A percentile compares a stretch with the other conserved stretches of the same genome.
These are phyloP conservation scores for Agrypnus murinus DNA, from an alignment of 2,888 invertebrate species.

Conservation along the genomic window DNA sequence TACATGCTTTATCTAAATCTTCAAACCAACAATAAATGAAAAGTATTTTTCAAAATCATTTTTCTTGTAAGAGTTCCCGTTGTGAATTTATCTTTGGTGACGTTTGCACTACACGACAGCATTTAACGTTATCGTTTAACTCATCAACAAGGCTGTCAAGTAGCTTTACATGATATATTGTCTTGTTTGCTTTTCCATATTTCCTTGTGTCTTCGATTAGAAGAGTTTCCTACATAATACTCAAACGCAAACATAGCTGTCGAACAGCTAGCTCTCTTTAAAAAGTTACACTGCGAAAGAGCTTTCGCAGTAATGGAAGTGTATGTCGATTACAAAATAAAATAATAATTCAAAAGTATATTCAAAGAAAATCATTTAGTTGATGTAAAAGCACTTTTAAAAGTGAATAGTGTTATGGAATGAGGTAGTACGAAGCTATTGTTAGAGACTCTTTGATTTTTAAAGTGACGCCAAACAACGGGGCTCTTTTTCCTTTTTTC, in stretches of 20 bases:
- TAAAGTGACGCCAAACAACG: background rate
- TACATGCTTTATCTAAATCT: conserved; percentile 14
- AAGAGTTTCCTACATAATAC: background rate
- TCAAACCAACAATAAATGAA: conserved; percentile 9
- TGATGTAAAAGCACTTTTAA: conserved; percentile 8
- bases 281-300: background rate
- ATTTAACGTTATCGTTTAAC: conserved; percentile 39
- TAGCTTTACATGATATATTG: conserved; percentile 27
- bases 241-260: conserved; percentile 2
- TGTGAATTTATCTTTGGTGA: conserved; percentile 36
- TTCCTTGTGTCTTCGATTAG: conserved; percentile 20
- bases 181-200: conserved; percentile 29
- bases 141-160: conserved; percentile 32
- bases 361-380: conserved; percentile 11
- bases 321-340: background rate
- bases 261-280: background rate
- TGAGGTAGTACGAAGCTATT: background rate
- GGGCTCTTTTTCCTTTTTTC: background rate
- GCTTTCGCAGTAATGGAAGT: conserved; percentile 9
- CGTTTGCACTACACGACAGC: conserved; percentile 37
- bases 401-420: background rate
- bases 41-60: conserved; percentile 17
- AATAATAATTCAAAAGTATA: background rate
- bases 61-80: conserved; percentile 25
- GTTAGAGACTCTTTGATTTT: conserved; percentile 4